phyloP scores from a whole-genome alignment of 2,113 vertebrate genomes.

The Aspidoscelis tigris region DNA sequence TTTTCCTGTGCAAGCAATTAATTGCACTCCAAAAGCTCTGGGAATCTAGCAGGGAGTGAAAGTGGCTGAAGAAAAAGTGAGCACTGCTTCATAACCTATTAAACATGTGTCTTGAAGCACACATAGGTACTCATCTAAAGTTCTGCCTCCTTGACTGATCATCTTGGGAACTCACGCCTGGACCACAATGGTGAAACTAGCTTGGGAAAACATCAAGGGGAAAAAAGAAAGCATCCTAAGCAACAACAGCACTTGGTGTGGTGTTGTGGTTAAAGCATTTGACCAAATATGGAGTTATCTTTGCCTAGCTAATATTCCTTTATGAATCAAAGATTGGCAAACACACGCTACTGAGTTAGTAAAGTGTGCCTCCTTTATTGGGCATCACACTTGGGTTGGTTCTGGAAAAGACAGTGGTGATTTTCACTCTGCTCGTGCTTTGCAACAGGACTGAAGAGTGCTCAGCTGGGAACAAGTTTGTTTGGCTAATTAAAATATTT shows the following conservation, averaged over 20 bases:
- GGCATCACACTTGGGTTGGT: conserved; percentile 32
- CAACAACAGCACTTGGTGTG: not conserved
- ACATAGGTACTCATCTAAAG: not conserved
- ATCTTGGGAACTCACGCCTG: not conserved
- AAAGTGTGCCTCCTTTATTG: conserved; percentile 22
- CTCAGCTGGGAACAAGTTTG: conserved; percentile 61
- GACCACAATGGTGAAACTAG: not conserved
- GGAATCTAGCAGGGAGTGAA: conserved; percentile 56
- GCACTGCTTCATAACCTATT: conserved; percentile 41
- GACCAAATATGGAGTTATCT: no score
- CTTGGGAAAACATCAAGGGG: not conserved
- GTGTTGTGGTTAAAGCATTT: not conserved
- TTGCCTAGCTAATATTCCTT: not conserved
- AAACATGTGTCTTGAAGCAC: conserved; percentile 46
- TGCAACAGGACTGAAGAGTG: conserved; percentile 65
- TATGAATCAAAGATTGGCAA: not conserved
- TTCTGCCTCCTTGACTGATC: not conserved
- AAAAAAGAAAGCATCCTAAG: not conserved
- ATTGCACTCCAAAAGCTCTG: conserved; percentile 57
- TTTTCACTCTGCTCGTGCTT: conserved; percentile 64
- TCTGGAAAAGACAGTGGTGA: conserved; percentile 44
- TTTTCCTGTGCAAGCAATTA: conserved; percentile 55
- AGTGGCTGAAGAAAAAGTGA: conserved; percentile 50
- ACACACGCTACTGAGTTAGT: not conserved
- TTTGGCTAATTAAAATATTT: conserved; percentile 75